These are phyloP conservation scores for Oncorhynchus tshawytscha DNA, from an alignment of 2,113 vertebrate genomes.

Conservation along the genomic window DNA sequence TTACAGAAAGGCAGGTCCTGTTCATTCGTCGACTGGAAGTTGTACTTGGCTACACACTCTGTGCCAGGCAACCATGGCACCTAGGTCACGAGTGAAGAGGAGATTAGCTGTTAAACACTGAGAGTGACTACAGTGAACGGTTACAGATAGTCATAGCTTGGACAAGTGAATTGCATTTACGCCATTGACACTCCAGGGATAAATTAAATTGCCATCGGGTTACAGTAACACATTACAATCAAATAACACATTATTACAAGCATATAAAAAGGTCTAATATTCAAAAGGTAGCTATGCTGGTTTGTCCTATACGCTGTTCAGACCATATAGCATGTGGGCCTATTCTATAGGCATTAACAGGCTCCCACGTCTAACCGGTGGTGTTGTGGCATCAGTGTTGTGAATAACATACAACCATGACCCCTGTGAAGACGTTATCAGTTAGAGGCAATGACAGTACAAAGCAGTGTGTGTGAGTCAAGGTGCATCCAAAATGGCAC, in stretches of 20 bases:
- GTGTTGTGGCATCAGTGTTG: conserved; percentile 8
- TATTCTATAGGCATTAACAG: background rate
- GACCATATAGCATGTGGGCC: background rate
- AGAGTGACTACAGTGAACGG: too few species aligned
- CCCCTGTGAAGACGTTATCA: background rate
- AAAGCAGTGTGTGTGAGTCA: conserved; percentile 21
- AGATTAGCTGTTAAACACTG: too few species aligned
- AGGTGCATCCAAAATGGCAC: background rate
- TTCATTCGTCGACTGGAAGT: conserved; percentile 91
- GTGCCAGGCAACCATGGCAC: conserved; percentile 87
- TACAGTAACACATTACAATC: too few species aligned
- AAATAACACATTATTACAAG: too few species aligned
- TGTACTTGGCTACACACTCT: conserved; percentile 98
- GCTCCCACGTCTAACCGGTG: background rate
- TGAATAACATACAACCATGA: background rate
- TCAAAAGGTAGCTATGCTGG: background rate
- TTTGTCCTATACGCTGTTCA: background rate
- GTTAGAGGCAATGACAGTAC: conserved; percentile 32
- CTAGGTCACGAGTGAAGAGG: conserved; percentile 32
- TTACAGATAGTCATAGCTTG: background rate
- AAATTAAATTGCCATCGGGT: background rate
- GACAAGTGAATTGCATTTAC: background rate
- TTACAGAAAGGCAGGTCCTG: conserved; percentile 97
- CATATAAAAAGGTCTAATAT: too few species aligned
- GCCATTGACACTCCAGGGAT: background rate